A percentile compares a stretch with the other conserved stretches of the same genome.
Conservation (phyloP, 2,113 vertebrate genomes). For the Rhinoderma darwinii region DNA sequence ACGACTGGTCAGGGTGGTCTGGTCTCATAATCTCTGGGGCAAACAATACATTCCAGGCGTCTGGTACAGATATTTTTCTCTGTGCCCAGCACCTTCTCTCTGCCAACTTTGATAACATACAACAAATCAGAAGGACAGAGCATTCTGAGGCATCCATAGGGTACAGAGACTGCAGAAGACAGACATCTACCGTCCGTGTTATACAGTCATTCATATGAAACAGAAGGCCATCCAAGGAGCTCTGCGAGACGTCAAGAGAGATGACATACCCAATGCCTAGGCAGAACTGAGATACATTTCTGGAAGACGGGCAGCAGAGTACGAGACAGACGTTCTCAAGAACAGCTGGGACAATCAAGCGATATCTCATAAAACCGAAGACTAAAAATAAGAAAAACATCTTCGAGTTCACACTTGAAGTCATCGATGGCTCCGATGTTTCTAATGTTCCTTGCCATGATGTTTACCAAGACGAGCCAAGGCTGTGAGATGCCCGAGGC, state of each 20-base stretch:
- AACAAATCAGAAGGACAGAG: constrained; percentile 1
- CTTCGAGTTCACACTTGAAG: neutral
- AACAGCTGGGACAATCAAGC: neutral
- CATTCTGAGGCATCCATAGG: constrained; percentile 26
- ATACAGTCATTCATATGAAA: neutral
- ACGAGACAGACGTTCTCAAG: neutral
- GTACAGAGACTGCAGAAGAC: neutral
- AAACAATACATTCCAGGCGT: constrained; percentile 54
- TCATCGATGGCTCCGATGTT: neutral
- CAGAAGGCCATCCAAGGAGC: neutral
- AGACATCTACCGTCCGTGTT: neutral
- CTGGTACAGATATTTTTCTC: constrained; percentile 34
- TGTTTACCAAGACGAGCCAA: neutral
- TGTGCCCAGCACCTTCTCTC: constrained; percentile 25
- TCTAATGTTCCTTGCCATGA: neutral
- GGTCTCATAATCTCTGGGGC: constrained; percentile 45
- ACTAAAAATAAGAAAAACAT: neutral
- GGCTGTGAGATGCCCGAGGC: constrained; percentile 47
- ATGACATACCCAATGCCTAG: neutral
- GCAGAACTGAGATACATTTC: neutral
- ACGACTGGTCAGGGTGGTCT: constrained; percentile 1
- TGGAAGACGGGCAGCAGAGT: neutral
- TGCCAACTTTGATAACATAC: constrained; percentile 50
- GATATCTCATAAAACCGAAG: neutral
- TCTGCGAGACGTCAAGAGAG: neutral